Percentiles rank a stretch among this genome's conserved stretches.
phyloP scores from a whole-genome alignment of 2,888 invertebrate species.

The Troglohyphantes excavatus region DNA sequence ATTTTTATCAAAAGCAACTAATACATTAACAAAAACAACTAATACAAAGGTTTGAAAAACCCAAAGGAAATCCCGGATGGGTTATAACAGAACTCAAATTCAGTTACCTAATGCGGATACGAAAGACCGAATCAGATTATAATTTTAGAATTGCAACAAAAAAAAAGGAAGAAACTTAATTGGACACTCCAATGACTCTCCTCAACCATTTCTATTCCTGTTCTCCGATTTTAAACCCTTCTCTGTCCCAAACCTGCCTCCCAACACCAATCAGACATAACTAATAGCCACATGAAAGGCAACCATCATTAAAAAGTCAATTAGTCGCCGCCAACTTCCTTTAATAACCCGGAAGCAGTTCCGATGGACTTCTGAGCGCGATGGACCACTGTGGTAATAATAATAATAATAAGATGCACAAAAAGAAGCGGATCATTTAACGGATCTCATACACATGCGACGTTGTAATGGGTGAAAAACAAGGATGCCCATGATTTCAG shows the following conservation, averaged over 20 bases:
- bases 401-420: neutral
- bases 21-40: no score
- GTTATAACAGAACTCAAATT: no score
- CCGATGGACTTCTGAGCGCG: neutral
- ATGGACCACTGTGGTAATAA: neutral
- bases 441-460: neutral
- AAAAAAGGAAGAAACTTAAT: no score
- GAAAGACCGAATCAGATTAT: no score
- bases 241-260: neutral
- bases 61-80: no score
- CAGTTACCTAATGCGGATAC: no score
- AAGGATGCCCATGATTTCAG: constrained; percentile 26
- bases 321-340: neutral
- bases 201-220: neutral
- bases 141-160: no score
- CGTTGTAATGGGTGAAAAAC: neutral
- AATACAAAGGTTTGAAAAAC: no score
- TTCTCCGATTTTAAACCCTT: neutral
- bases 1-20: no score
- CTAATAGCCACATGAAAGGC: constrained; percentile 1
- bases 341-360: constrained; percentile 46
- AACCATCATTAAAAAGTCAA: neutral
- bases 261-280: constrained; percentile 11
- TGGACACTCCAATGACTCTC: neutral
- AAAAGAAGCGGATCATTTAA: constrained; percentile 11